Conservation (phyloP, 2,888 invertebrate genomes). For the Hermodice carunculata region DNA sequence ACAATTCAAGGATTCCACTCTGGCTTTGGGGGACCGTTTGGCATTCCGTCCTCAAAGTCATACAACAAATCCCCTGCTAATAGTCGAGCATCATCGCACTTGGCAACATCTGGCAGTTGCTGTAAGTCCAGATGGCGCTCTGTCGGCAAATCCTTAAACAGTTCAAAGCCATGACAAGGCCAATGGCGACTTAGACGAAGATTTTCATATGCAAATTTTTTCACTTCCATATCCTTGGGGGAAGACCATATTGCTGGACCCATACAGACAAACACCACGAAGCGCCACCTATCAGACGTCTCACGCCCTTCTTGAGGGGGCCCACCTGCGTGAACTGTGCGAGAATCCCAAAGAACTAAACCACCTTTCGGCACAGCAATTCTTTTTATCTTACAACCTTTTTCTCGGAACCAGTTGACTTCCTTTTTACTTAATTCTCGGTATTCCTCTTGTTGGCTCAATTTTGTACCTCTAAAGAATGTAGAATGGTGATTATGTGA, state of each 20-base stretch:
- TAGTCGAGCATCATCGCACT: constrained; percentile 38
- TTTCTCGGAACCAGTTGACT: constrained; percentile 41
- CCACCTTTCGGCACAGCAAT: constrained; percentile 58
- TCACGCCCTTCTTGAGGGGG: constrained; percentile 46
- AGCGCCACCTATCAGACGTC: constrained; percentile 55
- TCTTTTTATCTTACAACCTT: constrained; percentile 45
- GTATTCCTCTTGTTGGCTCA: constrained; percentile 24
- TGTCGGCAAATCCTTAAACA: no score
- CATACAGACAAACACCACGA: constrained; percentile 57
- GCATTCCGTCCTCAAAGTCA: constrained; percentile 23
- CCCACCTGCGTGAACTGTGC: constrained; percentile 59
- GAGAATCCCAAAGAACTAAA: constrained; percentile 61
- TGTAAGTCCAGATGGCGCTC: constrained; percentile 9
- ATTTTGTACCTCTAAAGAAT: constrained; percentile 27
- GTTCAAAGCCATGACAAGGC: constrained; percentile 49
- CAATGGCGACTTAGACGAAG: constrained; percentile 52
- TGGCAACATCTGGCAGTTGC: constrained; percentile 42
- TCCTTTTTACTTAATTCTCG: constrained; percentile 41
- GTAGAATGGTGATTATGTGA: constrained; percentile 43
- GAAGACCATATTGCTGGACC: constrained; percentile 57
- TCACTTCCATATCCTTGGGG: constrained; percentile 43
- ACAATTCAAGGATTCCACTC: no score
- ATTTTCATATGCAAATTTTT: constrained; percentile 47
- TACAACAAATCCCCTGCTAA: constrained; percentile 22
- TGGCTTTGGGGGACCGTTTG: constrained; percentile 19